These are phyloP conservation scores for Lycia hirtaria DNA, from an alignment of 2,888 invertebrate species.

Conservation along the genomic window DNA sequence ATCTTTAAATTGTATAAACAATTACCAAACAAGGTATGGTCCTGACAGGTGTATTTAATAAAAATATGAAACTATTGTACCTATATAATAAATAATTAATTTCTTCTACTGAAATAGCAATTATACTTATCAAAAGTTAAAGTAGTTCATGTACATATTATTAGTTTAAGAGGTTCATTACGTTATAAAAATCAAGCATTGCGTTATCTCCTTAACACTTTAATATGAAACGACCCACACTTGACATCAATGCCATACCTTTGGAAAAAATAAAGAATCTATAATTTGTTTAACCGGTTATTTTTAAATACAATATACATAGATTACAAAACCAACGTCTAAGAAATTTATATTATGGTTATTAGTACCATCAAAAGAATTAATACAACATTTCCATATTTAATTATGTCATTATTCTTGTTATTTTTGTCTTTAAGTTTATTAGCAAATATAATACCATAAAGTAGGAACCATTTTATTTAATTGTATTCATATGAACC, in stretches of 20 bases:
- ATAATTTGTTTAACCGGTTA: neutral
- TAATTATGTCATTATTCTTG: neutral
- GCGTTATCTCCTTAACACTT: too few species aligned
- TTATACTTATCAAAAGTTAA: too few species aligned
- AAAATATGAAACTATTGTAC: too few species aligned
- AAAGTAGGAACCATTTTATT: neutral
- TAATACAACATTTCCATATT: neutral
- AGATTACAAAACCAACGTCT: neutral
- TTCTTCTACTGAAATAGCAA: too few species aligned
- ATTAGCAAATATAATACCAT: neutral
- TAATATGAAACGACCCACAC: neutral
- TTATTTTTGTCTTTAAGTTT: neutral
- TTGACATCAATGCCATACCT: slow-evolving; percentile 12
- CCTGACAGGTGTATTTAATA: too few species aligned
- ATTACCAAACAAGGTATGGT: too few species aligned
- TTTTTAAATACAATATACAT: neutral
- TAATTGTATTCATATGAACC: neutral
- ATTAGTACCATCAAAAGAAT: too few species aligned
- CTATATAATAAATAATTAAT: too few species aligned
- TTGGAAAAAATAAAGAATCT: slow-evolving; percentile 2
- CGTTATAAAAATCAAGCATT: too few species aligned
- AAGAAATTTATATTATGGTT: neutral
- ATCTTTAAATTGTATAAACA: too few species aligned
- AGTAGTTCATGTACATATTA: too few species aligned
- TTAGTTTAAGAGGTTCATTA: too few species aligned